phyloP scores from a whole-genome alignment of 2,113 vertebrate genomes.

The Aegithalos caudatus region DNA sequence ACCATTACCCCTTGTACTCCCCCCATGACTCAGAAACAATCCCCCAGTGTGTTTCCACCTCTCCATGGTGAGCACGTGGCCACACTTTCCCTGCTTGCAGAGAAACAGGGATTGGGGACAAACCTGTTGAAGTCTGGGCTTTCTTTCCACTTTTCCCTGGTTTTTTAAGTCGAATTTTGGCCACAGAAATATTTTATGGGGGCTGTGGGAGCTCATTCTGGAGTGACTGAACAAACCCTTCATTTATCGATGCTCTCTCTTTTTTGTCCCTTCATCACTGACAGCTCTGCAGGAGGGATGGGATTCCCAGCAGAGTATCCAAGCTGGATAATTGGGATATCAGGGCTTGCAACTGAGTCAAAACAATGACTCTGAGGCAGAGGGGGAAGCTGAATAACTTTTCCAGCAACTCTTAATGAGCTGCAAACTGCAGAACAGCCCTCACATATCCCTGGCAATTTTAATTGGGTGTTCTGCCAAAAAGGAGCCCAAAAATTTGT shows the following conservation, averaged over 20 bases:
- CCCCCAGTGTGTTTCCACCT: no score
- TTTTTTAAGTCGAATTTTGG: neutral
- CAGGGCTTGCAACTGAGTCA: neutral
- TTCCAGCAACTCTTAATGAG: neutral
- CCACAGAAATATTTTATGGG: neutral
- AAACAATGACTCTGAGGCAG: neutral
- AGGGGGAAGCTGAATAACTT: neutral
- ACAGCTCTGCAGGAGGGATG: neutral
- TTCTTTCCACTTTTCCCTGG: neutral
- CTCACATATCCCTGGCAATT: neutral
- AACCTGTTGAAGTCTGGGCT: neutral
- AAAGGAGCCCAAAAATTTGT: neutral
- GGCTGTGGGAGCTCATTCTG: neutral
- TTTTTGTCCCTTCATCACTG: neutral
- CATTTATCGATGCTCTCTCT: neutral
- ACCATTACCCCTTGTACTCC: neutral
- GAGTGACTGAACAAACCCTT: neutral
- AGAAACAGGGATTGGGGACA: neutral
- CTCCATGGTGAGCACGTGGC: rapidly evolving
- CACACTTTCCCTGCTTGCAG: neutral
- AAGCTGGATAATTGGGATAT: neutral
- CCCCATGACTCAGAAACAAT: neutral
- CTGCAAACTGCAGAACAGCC: neutral
- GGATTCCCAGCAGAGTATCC: neutral
- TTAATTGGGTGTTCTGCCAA: neutral